Base-by-base conservation (phyloP, 2,888 invertebrate genomes). In the Monopis laevigella region DNA sequence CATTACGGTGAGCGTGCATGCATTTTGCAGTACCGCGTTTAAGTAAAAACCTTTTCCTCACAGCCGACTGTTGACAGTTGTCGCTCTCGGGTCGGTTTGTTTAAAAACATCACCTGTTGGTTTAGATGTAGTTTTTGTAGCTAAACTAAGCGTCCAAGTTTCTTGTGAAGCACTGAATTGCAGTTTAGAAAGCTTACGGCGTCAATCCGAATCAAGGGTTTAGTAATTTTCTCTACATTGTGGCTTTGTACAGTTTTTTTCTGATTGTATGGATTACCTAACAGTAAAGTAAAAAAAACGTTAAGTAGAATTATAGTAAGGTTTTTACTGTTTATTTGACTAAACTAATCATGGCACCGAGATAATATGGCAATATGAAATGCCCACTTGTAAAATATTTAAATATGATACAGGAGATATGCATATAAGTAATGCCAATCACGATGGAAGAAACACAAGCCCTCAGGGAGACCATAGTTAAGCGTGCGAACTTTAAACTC, bases 1-100 rank as follows among this genome's bases (percentile, higher is more conserved):
- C 53, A 58, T 57, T 55, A 59, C 42, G 46, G 43, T 48, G 32
- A 40, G 45, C 40, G 29, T 17, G 32, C 46, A 42, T 44, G 45
- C 45, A 39, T 35, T 45, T 47, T 42, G 44, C 44, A 42, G 11
- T 27, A 19, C 35, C 14, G 32, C 17, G 10, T 32, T 16, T 29
- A 18, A 36, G 21, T 21, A 36, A 36, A 36, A 36, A 36, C 3
- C 21, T 16, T 18, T 36, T n/a, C 21, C 16, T 21, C 12, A 21
- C 12, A 11, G 19, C 12, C 21, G 19, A 2, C 35, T 17, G 36
- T 12, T 3, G 19, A 21, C 21, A 34, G 18, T 29, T 36, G 36
- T 21, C 21, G 21, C 21, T 18, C 17, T 21, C 21, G 19, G 12
- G 19, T 21, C 21, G 3, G 18, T 21, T 24, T 7, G 6, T 24